Percentiles rank a stretch among this genome's conserved stretches.
Conservation (phyloP, 2,888 invertebrate genomes). For the Caradrina clavipalpis region DNA sequence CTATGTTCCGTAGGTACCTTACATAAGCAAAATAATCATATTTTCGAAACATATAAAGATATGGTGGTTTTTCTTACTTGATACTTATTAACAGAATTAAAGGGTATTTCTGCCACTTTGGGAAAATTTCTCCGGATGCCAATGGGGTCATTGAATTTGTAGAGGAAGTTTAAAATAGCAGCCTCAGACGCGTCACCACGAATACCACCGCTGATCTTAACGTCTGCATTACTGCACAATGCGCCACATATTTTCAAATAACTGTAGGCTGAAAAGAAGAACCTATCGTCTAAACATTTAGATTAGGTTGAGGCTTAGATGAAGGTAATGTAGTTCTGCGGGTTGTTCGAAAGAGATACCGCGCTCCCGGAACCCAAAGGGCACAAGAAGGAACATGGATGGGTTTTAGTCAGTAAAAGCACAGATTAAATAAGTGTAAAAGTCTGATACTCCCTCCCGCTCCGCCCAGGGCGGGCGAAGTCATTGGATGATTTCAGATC, state of each 20-base stretch:
- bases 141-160: constrained; percentile 93
- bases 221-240: constrained; percentile 98
- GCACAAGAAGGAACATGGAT: too few species aligned
- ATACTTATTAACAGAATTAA: constrained; percentile 98
- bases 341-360: too few species aligned
- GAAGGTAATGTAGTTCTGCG: too few species aligned
- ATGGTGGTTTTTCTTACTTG: constrained; percentile 86
- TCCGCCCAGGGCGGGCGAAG: too few species aligned
- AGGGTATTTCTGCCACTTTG: constrained; percentile 97
- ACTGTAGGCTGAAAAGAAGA: constrained; percentile 90
- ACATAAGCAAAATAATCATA: background rate
- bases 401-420: too few species aligned
- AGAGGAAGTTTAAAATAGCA: constrained; percentile 95
- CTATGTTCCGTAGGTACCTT: too few species aligned
- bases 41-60: background rate
- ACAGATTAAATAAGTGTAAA: too few species aligned
- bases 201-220: constrained; percentile 95
- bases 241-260: constrained; percentile 97
- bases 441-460: too few species aligned
- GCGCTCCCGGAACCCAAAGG: too few species aligned
- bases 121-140: constrained; percentile 94
- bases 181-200: constrained; percentile 98
- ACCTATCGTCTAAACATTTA: background rate
- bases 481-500: too few species aligned
- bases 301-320: background rate